A percentile compares a stretch with the other conserved stretches of the same genome.
phyloP scores from a whole-genome alignment of 1,140 invertebrate genomes.

The Sarcophaga bullata region DNA sequence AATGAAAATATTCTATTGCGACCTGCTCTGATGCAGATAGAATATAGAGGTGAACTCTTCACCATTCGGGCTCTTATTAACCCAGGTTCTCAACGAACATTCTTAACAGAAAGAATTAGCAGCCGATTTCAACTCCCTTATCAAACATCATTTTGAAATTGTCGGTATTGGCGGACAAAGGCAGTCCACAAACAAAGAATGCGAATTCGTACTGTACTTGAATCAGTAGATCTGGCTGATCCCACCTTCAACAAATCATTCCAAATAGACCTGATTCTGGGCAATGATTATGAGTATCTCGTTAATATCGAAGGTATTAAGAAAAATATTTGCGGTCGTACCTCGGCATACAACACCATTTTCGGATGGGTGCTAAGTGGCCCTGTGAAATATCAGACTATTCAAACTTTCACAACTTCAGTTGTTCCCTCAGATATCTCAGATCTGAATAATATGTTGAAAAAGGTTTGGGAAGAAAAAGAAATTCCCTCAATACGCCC shows the following conservation, averaged over 20 bases:
- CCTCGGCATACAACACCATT: neutral
- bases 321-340: neutral
- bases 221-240: neutral
- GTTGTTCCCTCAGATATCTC: too few relatives aligned
- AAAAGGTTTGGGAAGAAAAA: too few relatives aligned
- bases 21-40: neutral
- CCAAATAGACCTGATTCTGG: neutral
- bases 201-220: neutral
- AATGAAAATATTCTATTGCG: neutral
- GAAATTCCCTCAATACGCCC: too few relatives aligned
- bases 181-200: neutral
- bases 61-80: slow-evolving; percentile 1
- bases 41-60: neutral
- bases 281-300: neutral
- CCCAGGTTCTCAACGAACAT: slow-evolving; percentile 8
- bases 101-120: neutral
- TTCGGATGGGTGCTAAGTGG: slow-evolving; percentile 9
- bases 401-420: too few relatives aligned
- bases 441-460: too few relatives aligned
- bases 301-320: neutral
- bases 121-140: neutral
- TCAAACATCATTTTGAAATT: neutral
- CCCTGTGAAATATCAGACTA: neutral
- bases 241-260: neutral
- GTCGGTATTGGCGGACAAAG: neutral